Evolutionary conservation across 1,140 invertebrate genomes (phyloP).

Genomic region (Diachasmimorpha longicaudata): DNA sequence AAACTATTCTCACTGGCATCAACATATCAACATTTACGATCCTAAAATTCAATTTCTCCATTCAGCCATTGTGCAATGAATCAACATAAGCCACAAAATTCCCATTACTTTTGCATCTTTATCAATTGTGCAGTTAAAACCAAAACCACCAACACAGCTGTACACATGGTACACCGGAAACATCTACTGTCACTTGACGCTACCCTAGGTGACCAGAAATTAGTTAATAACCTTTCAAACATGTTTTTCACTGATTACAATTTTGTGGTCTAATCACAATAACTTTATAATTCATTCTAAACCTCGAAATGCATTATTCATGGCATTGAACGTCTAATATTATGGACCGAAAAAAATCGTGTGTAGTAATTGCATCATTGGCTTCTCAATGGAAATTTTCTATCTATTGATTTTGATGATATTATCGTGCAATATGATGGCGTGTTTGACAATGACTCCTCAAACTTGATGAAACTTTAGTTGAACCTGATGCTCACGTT

Average conservation of each 20-base stretch:
- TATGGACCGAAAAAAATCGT: too few relatives aligned
- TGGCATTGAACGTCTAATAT: not conserved
- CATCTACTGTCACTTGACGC: not conserved
- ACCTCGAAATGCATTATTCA: not conserved
- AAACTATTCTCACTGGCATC: too few relatives aligned
- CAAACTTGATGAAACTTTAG: too few relatives aligned
- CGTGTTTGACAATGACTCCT: too few relatives aligned
- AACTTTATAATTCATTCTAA: not conserved
- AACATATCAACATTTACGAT: not conserved
- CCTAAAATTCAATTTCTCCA: not conserved
- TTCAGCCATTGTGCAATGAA: not conserved
- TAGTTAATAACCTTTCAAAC: slow-evolving; percentile 21
- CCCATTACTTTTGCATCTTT: not conserved
- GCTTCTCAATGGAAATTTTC: too few relatives aligned
- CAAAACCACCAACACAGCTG: not conserved
- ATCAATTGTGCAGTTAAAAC: not conserved
- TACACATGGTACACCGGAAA: not conserved
- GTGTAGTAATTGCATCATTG: too few relatives aligned
- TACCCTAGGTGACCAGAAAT: not conserved
- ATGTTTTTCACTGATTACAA: slow-evolving; percentile 17
- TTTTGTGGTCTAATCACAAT: slow-evolving; percentile 23
- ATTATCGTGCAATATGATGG: too few relatives aligned
- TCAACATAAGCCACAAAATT: not conserved
- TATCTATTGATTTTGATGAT: too few relatives aligned
- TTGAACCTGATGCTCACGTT: too few relatives aligned